Conservation (phyloP, 2,888 invertebrate genomes). For the Tridacna gigas region DNA sequence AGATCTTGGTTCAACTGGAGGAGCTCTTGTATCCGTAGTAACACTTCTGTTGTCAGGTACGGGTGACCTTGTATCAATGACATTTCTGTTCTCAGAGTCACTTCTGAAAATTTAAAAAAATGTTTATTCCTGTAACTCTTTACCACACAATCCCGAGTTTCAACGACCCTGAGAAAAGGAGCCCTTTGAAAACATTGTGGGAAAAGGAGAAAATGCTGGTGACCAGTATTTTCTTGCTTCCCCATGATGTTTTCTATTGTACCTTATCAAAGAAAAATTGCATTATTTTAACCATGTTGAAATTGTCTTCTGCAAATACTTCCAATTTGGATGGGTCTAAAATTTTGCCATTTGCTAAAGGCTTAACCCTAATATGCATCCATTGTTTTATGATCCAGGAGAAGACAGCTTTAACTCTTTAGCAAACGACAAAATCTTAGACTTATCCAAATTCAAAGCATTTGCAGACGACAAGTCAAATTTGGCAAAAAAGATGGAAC, state of each 20-base stretch:
- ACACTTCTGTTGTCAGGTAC: slow-evolving; percentile 23
- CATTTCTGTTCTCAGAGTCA: slow-evolving; percentile 28
- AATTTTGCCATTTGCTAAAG: too few relatives aligned
- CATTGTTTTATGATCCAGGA: too few relatives aligned
- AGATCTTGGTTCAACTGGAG: slow-evolving; percentile 42
- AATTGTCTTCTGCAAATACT: too few relatives aligned
- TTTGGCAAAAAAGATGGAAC: too few relatives aligned
- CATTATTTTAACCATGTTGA: too few relatives aligned
- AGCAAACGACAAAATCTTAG: too few relatives aligned
- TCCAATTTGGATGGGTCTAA: too few relatives aligned
- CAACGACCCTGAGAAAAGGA: background rate
- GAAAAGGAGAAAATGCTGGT: background rate
- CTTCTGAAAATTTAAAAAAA: slow-evolving; percentile 14
- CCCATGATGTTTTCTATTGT: background rate
- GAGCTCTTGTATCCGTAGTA: slow-evolving; percentile 31
- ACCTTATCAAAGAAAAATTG: background rate
- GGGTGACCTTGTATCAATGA: background rate
- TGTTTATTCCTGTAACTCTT: background rate
- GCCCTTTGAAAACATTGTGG: slow-evolving; percentile 7
- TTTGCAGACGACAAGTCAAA: too few relatives aligned
- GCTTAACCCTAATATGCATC: too few relatives aligned
- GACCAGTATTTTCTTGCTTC: background rate
- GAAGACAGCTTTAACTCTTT: too few relatives aligned
- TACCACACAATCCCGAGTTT: background rate
- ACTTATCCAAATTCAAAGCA: too few relatives aligned